Conservation (phyloP, 2,797 vertebrate genomes). For the Chloroceryle inda region DNA sequence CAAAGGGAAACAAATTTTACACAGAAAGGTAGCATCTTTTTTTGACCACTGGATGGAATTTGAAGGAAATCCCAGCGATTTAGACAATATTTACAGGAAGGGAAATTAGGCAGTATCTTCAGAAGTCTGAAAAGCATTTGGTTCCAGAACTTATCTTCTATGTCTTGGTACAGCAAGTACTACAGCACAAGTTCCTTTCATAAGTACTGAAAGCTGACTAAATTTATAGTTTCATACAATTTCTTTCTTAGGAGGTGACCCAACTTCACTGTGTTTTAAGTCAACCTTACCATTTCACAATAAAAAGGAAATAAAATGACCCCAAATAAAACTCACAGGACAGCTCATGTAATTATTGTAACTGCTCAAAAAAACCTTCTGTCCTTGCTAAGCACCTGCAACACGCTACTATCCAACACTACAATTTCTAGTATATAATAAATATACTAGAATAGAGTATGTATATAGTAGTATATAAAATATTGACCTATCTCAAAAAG, state of each 20-base stretch:
- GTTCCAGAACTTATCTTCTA: neutral
- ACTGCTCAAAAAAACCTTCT: neutral
- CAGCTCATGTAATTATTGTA: neutral
- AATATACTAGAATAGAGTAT: neutral
- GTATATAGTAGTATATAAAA: neutral
- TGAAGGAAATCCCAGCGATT: neutral
- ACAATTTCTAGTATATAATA: neutral
- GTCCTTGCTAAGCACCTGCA: neutral
- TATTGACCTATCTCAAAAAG: neutral
- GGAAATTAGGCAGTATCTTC: neutral
- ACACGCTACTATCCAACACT: neutral
- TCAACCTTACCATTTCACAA: neutral
- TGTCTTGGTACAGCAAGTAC: neutral
- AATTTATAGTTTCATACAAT: neutral
- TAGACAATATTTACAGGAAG: neutral
- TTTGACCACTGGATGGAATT: neutral
- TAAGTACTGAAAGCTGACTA: neutral
- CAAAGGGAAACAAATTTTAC: neutral
- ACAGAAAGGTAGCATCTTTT: neutral
- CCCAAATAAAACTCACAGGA: neutral
- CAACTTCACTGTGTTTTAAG: neutral
- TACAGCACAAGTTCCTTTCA: neutral
- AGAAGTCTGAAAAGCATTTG: constrained; percentile 16
- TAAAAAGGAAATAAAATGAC: neutral
- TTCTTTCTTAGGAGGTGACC: neutral